phyloP scores from a whole-genome alignment of 2,113 vertebrate genomes.

The Chiloscyllium plagiosum region DNA sequence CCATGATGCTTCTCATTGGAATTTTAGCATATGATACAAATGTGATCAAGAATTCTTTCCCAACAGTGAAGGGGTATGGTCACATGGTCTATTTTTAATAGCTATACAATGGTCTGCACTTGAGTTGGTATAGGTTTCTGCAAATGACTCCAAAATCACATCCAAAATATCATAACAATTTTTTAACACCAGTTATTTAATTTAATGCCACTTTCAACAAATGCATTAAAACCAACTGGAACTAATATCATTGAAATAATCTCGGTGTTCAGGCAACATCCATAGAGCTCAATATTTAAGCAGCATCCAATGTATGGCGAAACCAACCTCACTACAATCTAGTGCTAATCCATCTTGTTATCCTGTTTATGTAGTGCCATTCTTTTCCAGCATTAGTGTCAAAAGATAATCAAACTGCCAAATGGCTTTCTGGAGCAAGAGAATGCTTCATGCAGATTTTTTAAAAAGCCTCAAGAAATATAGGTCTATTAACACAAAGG shows the following conservation, averaged over 20 bases:
- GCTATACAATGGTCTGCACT: not conserved
- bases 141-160: not conserved
- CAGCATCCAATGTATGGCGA: not conserved
- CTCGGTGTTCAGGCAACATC: not conserved
- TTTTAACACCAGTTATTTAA: not conserved
- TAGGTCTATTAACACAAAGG: not conserved
- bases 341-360: not conserved
- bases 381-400: slow-evolving; percentile 11
- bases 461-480: not conserved
- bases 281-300: not conserved
- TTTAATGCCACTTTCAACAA: slow-evolving; percentile 7
- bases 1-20: not conserved
- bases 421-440: not conserved
- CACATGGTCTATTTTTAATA: not conserved
- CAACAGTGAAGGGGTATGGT: not conserved
- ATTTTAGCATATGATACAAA: not conserved
- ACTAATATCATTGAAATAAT: not conserved
- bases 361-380: not conserved
- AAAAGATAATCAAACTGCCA: slow-evolving; percentile 6
- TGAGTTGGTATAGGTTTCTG: not conserved
- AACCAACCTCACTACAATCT: not conserved
- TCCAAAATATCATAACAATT: not conserved
- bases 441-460: not conserved
- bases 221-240: not conserved
- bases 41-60: not conserved